Evolutionary conservation across 2,888 invertebrate genomes (phyloP).

Genomic region (Cheilosia vulpina): DNA sequence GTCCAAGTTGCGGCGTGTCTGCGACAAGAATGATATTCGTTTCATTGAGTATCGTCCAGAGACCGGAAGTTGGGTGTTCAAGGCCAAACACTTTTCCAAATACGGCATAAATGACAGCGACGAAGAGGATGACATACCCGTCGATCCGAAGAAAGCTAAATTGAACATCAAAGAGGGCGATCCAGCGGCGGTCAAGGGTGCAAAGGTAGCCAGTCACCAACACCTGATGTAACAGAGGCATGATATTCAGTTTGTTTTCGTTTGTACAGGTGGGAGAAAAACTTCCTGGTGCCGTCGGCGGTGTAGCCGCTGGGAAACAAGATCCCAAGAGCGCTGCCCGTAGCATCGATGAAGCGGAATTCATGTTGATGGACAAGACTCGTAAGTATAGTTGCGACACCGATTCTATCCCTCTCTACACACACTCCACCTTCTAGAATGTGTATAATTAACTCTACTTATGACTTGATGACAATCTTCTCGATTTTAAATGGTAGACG

Average conservation of each 20-base stretch:
- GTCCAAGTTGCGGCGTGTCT: conserved; percentile 91
- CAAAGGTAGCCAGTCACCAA: conserved; percentile 14
- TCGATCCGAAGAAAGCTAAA: conserved; percentile 83
- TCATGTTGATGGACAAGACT: conserved; percentile 81
- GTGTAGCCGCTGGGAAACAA: conserved; percentile 36
- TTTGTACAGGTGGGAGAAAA: conserved; percentile 41
- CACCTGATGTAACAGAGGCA: not conserved
- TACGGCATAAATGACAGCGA: conserved; percentile 95
- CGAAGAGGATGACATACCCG: conserved; percentile 90
- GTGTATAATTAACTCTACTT: conserved; percentile 26
- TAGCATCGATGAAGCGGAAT: conserved; percentile 78
- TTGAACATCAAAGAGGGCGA: conserved; percentile 74
- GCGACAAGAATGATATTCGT: conserved; percentile 93
- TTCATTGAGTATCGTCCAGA: conserved; percentile 98
- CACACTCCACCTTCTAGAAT: conserved; percentile 41
- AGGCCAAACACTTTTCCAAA: conserved; percentile 96
- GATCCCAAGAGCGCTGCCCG: conserved; percentile 78
- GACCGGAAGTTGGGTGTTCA: conserved; percentile 99
- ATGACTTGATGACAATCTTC: conserved; percentile 26
- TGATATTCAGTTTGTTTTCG: not conserved
- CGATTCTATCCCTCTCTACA: not conserved
- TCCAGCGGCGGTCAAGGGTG: conserved; percentile 47
- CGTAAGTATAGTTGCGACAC: conserved; percentile 76
- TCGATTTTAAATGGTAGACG: conserved; percentile 33
- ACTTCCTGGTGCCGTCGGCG: conserved; percentile 34